A percentile compares a stretch with the other conserved stretches of the same genome.
These are phyloP conservation scores for Scaptomyza caliginosa DNA, from an alignment of 2,888 invertebrate species.

Conservation along the genomic window DNA sequence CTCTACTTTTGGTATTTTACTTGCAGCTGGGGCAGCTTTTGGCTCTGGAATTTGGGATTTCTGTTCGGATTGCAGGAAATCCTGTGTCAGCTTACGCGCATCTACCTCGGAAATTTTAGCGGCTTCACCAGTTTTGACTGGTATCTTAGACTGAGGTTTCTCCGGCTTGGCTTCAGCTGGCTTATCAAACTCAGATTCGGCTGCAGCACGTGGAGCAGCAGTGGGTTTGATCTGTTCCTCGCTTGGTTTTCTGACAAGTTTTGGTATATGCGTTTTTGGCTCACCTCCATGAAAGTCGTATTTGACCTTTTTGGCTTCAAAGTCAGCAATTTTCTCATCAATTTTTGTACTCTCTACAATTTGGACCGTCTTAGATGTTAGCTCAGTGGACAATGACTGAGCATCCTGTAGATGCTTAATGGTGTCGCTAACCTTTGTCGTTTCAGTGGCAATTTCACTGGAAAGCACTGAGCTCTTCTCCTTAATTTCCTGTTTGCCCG, in stretches of 20 bases:
- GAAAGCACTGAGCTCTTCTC: slow-evolving; percentile 21
- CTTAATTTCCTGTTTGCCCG: slow-evolving; percentile 42
- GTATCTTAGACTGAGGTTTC: slow-evolving; percentile 63
- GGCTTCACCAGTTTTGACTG: slow-evolving; percentile 51
- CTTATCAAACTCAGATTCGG: slow-evolving; percentile 53
- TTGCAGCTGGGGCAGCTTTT: slow-evolving; percentile 60
- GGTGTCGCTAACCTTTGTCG: slow-evolving; percentile 68
- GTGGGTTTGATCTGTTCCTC: slow-evolving; percentile 34
- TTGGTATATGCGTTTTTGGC: slow-evolving; percentile 68
- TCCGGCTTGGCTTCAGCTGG: slow-evolving; percentile 54
- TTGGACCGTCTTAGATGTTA: slow-evolving; percentile 41
- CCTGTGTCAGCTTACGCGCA: slow-evolving; percentile 61
- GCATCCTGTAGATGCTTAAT: slow-evolving; percentile 63
- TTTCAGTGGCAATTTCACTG: slow-evolving; percentile 36
- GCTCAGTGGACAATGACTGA: slow-evolving; percentile 38
- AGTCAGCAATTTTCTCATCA: slow-evolving; percentile 74
- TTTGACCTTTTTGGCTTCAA: slow-evolving; percentile 72
- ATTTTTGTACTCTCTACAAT: slow-evolving; percentile 64
- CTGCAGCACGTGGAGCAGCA: slow-evolving; percentile 65
- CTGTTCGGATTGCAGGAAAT: slow-evolving; percentile 65
- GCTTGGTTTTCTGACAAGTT: slow-evolving; percentile 42
- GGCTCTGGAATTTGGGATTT: slow-evolving; percentile 45
- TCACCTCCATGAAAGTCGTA: slow-evolving; percentile 76
- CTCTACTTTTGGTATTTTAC: slow-evolving; percentile 70
- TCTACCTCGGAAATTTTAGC: slow-evolving; percentile 51